phyloP scores from a whole-genome alignment of 2,888 invertebrate genomes.

The Eurytoma adleriae region DNA sequence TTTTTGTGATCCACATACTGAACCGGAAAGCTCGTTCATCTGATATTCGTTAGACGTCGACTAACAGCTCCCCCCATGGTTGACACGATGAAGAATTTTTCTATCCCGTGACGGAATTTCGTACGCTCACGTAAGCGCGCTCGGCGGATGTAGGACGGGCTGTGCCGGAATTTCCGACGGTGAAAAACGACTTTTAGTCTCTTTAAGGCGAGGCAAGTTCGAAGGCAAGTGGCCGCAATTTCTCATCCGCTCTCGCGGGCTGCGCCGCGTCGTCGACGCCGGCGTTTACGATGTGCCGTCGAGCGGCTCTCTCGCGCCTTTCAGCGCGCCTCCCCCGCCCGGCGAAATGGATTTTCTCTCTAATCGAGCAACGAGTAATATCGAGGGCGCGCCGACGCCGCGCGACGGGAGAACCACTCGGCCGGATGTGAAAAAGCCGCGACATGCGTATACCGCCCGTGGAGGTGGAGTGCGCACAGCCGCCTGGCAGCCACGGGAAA shows the following conservation, averaged over 20 bases:
- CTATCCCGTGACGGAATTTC: background rate
- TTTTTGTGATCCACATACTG: background rate
- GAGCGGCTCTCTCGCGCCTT: background rate
- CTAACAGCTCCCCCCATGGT: background rate
- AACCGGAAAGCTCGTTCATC: background rate
- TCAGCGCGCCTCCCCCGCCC: background rate
- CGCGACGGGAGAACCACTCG: background rate
- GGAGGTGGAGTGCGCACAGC: background rate
- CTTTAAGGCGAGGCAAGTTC: constrained; percentile 42
- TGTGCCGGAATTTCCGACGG: constrained; percentile 22
- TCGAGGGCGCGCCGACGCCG: constrained; percentile 19
- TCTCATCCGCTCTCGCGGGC: constrained; percentile 44
- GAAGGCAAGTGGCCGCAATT: constrained; percentile 49
- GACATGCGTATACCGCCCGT: constrained; percentile 15
- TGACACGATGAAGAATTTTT: constrained; percentile 34
- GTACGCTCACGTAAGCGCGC: background rate
- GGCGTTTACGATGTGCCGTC: background rate
- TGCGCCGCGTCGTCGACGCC: constrained; percentile 11
- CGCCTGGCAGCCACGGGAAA: too few relatives aligned
- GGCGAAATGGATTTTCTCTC: constrained; percentile 48
- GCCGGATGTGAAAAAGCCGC: constrained; percentile 20
- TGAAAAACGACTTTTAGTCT: constrained; percentile 50
- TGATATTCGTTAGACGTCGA: background rate
- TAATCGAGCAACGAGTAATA: constrained; percentile 50
- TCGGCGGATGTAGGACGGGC: background rate